These are phyloP conservation scores for Synchiropus splendidus DNA, from an alignment of 2,113 vertebrate genomes.

Conservation along the genomic window DNA sequence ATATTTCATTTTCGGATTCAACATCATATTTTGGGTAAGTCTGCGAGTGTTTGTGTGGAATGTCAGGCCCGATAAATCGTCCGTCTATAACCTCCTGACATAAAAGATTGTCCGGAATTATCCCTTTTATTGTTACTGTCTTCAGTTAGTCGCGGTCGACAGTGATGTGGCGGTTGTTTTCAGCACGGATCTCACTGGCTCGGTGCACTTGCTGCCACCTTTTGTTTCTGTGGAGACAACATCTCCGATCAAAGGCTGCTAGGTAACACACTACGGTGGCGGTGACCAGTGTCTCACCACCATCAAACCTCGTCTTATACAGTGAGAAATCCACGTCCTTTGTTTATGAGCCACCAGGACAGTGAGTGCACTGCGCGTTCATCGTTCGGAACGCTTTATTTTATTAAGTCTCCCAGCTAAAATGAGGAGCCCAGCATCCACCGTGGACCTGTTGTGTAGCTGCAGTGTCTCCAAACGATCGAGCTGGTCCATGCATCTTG, in stretches of 20 bases:
- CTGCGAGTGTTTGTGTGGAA: not conserved
- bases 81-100: not conserved
- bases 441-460: too few species aligned
- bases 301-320: too few species aligned
- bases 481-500: too few species aligned
- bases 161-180: constrained; percentile 1
- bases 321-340: too few species aligned
- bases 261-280: not conserved
- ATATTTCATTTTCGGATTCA: constrained; percentile 98
- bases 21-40: constrained; percentile 99
- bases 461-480: too few species aligned
- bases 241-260: not conserved
- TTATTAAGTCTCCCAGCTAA: too few species aligned
- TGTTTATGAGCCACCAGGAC: too few species aligned
- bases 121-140: not conserved
- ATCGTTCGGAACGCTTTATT: too few species aligned
- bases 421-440: too few species aligned
- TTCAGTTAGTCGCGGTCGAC: not conserved
- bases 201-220: constrained; percentile 31
- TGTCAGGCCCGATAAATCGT: constrained; percentile 7
- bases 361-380: too few species aligned
- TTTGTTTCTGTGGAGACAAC: constrained; percentile 16
- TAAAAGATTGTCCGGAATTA: too few species aligned
- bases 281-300: too few species aligned
- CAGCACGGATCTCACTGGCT: not conserved